Evolutionary conservation across 2,797 vertebrate species (phyloP).

Genomic region (Sebastes vulpes): DNA sequence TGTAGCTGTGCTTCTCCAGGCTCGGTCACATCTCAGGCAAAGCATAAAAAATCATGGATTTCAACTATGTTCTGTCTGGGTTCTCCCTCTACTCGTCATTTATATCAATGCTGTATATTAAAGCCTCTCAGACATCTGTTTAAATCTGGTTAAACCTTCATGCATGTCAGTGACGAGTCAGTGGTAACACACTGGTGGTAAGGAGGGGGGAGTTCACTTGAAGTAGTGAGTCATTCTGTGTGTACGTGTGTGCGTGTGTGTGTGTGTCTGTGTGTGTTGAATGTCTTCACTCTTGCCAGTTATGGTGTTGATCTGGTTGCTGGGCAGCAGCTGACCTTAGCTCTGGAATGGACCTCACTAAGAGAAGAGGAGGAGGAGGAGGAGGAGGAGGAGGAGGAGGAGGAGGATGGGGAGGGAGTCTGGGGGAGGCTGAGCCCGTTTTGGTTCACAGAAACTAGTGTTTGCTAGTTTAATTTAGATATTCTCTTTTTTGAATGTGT

Average conservation of each 20-base stretch:
- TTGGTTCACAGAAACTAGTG: constrained; percentile 25
- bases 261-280: constrained; percentile 23
- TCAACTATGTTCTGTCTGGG: not conserved
- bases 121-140: not conserved
- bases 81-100: not conserved
- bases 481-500: not conserved
- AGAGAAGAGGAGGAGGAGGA: constrained; percentile 8
- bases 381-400: not conserved
- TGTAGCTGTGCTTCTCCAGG: not conserved
- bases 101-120: not conserved
- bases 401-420: not conserved
- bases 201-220: constrained; percentile 1
- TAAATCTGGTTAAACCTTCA: not conserved
- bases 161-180: constrained; percentile 1
- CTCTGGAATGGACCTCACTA: constrained; percentile 57
- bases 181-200: constrained; percentile 1
- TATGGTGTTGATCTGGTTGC: constrained; percentile 75
- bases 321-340: constrained; percentile 53
- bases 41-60: not conserved
- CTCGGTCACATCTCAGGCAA: not conserved
- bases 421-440: constrained; percentile 1
- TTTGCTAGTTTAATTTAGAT: constrained; percentile 4
- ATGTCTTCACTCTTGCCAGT: constrained; percentile 42
- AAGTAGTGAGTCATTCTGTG: constrained; percentile 27
- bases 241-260: not conserved